Percentiles rank a stretch among this genome's conserved stretches.
Conservation (phyloP, 2,113 vertebrate species). For the Oostethus manadensis region DNA sequence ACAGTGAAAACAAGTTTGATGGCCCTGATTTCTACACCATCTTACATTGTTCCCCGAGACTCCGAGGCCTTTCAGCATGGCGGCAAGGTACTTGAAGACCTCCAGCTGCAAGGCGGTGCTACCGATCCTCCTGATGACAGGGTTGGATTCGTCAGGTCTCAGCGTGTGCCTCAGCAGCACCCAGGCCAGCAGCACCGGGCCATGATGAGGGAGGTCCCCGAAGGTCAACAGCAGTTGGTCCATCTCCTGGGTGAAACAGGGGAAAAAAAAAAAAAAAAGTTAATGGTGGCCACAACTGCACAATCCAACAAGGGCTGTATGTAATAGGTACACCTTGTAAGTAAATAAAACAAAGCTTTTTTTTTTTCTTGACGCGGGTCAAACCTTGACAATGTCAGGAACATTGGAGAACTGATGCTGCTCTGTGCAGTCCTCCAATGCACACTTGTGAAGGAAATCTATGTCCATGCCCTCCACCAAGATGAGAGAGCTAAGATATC, state of each 20-base stretch:
- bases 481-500: conserved; percentile 93
- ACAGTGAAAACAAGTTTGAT: too few species aligned
- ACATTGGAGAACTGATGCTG: conserved; percentile 84
- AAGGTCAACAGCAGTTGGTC: conserved; percentile 86
- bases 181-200: conserved; percentile 89
- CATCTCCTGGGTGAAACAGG: conserved; percentile 77
- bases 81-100: conserved; percentile 88
- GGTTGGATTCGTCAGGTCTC: conserved; percentile 78
- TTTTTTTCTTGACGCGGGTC: neutral
- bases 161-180: conserved; percentile 90
- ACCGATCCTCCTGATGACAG: conserved; percentile 80
- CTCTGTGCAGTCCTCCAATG: conserved; percentile 84
- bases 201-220: conserved; percentile 87
- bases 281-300: neutral
- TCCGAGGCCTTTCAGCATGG: conserved; percentile 81
- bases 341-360: too few species aligned
- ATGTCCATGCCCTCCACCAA: conserved; percentile 96
- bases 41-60: conserved; percentile 89
- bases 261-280: too few species aligned
- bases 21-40: neutral
- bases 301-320: too few species aligned
- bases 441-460: conserved; percentile 90
- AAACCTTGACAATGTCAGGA: conserved; percentile 81
- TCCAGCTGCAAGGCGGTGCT: conserved; percentile 87
- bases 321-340: too few species aligned